Conservation (phyloP, 2,113 vertebrate genomes). For the Nerophis ophidion region DNA sequence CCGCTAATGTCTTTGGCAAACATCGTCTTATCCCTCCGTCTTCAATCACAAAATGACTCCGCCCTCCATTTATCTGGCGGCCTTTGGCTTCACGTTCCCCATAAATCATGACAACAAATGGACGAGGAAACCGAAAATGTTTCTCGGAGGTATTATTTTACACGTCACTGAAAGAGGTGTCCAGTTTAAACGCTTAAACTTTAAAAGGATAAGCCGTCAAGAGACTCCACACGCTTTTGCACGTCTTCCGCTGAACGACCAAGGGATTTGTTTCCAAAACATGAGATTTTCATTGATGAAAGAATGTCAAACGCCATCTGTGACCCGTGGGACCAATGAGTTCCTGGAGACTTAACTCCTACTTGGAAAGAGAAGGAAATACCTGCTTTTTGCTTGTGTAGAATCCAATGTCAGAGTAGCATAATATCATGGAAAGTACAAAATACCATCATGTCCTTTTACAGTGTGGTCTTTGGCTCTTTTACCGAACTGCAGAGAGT, state of each 20-base stretch:
- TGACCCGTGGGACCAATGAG: slow-evolving; percentile 21
- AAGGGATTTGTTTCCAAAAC: slow-evolving; percentile 50
- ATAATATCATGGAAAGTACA: too few relatives aligned
- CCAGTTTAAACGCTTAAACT: too few relatives aligned
- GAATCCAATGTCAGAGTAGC: too few relatives aligned
- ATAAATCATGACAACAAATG: slow-evolving; percentile 55
- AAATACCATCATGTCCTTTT: too few relatives aligned
- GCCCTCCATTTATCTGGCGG: slow-evolving; percentile 34
- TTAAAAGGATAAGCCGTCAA: too few relatives aligned
- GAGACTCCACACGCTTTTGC: slow-evolving; percentile 1
- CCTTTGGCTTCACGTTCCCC: slow-evolving; percentile 42
- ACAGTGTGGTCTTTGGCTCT: too few relatives aligned
- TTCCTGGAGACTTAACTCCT: neutral
- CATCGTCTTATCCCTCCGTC: slow-evolving; percentile 23
- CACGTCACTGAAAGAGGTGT: neutral
- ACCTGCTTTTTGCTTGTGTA: neutral
- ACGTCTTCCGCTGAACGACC: slow-evolving; percentile 17
- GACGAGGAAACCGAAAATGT: slow-evolving; percentile 20
- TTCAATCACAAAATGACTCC: slow-evolving; percentile 43
- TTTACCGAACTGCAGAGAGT: too few relatives aligned
- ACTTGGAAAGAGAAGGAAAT: neutral
- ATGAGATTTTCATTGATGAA: slow-evolving; percentile 26
- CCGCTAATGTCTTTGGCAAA: slow-evolving; percentile 42
- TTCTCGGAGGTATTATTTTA: neutral
- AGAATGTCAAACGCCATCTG: slow-evolving; percentile 14